Evolutionary conservation across 2,888 invertebrate genomes (phyloP).

Genomic region (Campaea margaritaria): DNA sequence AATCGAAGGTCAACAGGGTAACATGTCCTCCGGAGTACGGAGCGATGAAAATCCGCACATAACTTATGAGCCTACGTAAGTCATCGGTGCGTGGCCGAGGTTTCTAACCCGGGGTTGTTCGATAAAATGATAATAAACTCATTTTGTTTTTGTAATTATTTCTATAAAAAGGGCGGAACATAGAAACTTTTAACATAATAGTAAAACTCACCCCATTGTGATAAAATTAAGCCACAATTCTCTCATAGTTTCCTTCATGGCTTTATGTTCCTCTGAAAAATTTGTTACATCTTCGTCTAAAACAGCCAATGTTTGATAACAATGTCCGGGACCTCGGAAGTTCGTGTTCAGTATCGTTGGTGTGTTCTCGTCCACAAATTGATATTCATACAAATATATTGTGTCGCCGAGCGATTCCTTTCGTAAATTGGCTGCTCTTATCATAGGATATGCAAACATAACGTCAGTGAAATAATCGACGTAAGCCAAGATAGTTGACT

Average conservation of each 20-base stretch:
- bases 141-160: neutral
- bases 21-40: too few relatives aligned
- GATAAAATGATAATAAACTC: neutral
- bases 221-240: conserved; percentile 30
- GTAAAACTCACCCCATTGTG: conserved; percentile 11
- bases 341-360: conserved; percentile 10
- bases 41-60: too few relatives aligned
- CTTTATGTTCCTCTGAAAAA: conserved; percentile 4
- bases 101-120: too few relatives aligned
- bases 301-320: conserved; percentile 1
- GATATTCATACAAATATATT: conserved; percentile 18
- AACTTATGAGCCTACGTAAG: too few relatives aligned
- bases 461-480: conserved; percentile 24
- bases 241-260: conserved; percentile 11
- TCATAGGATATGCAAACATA: conserved; percentile 15
- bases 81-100: too few relatives aligned
- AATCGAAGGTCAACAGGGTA: too few relatives aligned
- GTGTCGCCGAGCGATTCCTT: neutral
- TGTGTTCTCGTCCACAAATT: conserved; percentile 11
- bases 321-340: conserved; percentile 7
- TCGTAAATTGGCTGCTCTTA: conserved; percentile 5
- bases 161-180: neutral
- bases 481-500: too few relatives aligned
- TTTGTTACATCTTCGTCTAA: conserved; percentile 1
- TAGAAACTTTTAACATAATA: too few relatives aligned